Conservation (phyloP, 2,113 vertebrate species). For the Bombycilla garrulus region DNA sequence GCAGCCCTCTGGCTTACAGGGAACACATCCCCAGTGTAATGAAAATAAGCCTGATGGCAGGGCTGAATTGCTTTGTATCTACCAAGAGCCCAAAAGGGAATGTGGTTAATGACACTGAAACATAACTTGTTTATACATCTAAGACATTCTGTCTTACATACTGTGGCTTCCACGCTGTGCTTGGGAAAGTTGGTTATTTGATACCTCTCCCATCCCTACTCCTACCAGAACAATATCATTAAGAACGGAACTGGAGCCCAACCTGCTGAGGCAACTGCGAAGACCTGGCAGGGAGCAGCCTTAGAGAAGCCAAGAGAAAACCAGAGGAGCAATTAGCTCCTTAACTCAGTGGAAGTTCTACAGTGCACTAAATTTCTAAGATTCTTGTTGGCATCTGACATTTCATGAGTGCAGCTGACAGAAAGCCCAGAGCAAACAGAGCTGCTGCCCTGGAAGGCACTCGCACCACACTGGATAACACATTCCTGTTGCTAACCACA, state of each 20-base stretch:
- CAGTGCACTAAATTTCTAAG: not conserved
- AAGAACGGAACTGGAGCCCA: not conserved
- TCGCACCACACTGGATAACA: not conserved
- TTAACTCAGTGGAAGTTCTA: not conserved
- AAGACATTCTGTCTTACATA: not conserved
- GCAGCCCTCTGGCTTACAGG: not conserved
- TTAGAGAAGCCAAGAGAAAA: not conserved
- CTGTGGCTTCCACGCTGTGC: not conserved
- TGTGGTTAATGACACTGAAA: not conserved
- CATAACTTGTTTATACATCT: not conserved
- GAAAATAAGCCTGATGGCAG: not conserved
- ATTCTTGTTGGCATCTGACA: not conserved
- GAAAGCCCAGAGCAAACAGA: not conserved
- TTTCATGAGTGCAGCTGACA: not conserved
- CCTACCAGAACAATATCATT: not conserved
- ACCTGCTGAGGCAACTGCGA: not conserved
- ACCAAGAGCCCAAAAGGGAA: not conserved
- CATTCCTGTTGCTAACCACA: not conserved
- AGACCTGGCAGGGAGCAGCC: not conserved
- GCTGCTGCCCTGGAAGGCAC: not conserved
- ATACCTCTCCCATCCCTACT: not conserved
- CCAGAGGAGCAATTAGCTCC: not conserved
- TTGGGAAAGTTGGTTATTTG: not conserved
- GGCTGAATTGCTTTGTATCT: not conserved
- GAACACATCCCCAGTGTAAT: not conserved